Base-by-base conservation (phyloP, 2,888 invertebrate species). In the Drosophila parthenogenetica region DNA sequence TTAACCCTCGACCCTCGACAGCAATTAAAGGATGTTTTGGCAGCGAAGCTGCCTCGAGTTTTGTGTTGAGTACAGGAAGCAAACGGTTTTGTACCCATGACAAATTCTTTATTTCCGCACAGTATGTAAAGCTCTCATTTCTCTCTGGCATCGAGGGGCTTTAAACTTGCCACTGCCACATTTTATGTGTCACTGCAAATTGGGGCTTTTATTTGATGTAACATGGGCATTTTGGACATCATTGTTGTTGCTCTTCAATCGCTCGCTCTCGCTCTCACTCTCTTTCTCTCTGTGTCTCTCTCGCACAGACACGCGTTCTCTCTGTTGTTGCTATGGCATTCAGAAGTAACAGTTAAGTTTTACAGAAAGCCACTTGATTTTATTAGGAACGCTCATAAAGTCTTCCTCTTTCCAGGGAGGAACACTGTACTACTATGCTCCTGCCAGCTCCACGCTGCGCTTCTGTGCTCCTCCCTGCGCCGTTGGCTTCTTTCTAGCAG, bases 361-460 rank as follows among this genome's bases (percentile, higher is more conserved):
- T 81, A 81, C 77, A 70, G 76, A 74, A 83, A 84, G 79, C 83
- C 84, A 83, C 83, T 83, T 87, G 79, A 87, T 87, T 83, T 83
- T 83, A 87, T 83, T 84, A 77, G 84, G 61, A 83, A 69, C 77
- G 57, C 84, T 81, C 79, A 74, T 79, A 84, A 87, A 83, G 73
- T 73, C 67, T 58, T 85, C 64, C 59, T 39, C 25, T 17, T 84
- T 29, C 5, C 29, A 8, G 59, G 46, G n/a, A n/a, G n/a, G n/a
- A n/a, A n/a, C 19, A 2, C 19, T 19, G 19, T 19, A 3, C 19
- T 3, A 3, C 19, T 3, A 2, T 19, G 19, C 3, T 19, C 19
- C 19, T 29, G 29, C 29, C 29, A 8, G 8, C 29, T 8, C 8
- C 29, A 0, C 8, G 1, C 29, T 2, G 8, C 8, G 0, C 29